Conservation (phyloP, 2,113 vertebrate genomes). For the Gambusia holbrooki region DNA sequence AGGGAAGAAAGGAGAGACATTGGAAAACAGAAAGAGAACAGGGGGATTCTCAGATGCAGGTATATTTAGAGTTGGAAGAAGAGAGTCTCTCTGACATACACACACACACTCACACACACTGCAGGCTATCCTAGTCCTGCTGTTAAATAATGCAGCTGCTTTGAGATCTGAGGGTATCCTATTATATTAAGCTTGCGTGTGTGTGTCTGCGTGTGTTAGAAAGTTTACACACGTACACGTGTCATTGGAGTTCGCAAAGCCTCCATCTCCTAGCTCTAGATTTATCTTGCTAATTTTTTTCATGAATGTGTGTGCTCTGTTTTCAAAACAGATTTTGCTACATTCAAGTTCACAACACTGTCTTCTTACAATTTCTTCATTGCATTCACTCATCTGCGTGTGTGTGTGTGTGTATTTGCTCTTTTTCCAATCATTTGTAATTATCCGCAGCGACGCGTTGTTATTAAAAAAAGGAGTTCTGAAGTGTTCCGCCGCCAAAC, state of each 20-base stretch:
- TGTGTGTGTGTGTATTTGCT: conserved; percentile 24
- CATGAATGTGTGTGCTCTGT: conserved; percentile 12
- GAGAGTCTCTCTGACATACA: conserved; percentile 26
- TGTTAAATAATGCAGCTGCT: conserved; percentile 76
- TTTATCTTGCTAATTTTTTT: background rate
- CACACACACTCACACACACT: conserved; percentile 43
- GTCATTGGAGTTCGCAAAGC: conserved; percentile 30
- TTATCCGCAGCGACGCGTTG: conserved; percentile 38
- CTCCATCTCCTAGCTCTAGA: background rate
- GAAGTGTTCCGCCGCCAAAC: conserved; percentile 63
- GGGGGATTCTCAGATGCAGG: conserved; percentile 67
- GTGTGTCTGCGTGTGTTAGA: conserved; percentile 4
- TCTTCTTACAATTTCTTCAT: conserved; percentile 5
- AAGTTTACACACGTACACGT: conserved; percentile 24
- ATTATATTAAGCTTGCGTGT: conserved; percentile 55
- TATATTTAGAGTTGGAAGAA: conserved; percentile 71
- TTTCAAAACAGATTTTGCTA: conserved; percentile 24
- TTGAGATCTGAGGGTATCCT: conserved; percentile 67
- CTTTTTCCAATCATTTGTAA: conserved; percentile 25
- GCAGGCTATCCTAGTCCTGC: conserved; percentile 65
- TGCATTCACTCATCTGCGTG: conserved; percentile 21
- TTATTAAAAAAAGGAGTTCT: conserved; percentile 52
- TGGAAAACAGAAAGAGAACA: conserved; percentile 34
- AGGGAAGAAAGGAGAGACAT: conserved; percentile 18
- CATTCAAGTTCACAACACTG: conserved; percentile 23